phyloP scores from a whole-genome alignment of 2,888 invertebrate genomes.

The Troides aeacus region DNA sequence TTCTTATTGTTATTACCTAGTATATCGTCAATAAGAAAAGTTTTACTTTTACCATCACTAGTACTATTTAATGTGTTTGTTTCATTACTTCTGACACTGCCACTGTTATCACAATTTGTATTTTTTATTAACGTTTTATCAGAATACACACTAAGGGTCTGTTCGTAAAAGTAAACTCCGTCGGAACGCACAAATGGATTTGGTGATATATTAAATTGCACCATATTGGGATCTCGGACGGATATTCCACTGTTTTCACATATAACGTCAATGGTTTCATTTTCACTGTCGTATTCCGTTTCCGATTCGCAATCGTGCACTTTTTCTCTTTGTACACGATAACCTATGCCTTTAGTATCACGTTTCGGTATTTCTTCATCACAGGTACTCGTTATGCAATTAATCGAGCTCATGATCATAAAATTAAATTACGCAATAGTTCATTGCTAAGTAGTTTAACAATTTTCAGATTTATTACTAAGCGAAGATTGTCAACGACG shows the following conservation, averaged over 20 bases:
- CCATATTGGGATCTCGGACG: constrained; percentile 32
- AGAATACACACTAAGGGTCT: constrained; percentile 45
- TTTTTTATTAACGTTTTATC: constrained; percentile 47
- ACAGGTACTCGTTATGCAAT: constrained; percentile 73
- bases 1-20: constrained; percentile 68
- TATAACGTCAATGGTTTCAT: constrained; percentile 71
- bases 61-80: constrained; percentile 43
- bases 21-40: constrained; percentile 79
- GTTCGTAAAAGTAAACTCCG: constrained; percentile 53
- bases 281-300: constrained; percentile 69
- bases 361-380: constrained; percentile 47
- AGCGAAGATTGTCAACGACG: constrained; percentile 20
- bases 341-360: constrained; percentile 37
- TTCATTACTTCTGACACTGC: constrained; percentile 42
- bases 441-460: constrained; percentile 8
- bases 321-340: constrained; percentile 45
- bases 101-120: constrained; percentile 42
- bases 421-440: constrained; percentile 3
- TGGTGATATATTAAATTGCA: constrained; percentile 39
- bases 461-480: neutral
- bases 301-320: constrained; percentile 58
- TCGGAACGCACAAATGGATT: constrained; percentile 46
- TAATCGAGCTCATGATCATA: constrained; percentile 55
- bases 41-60: constrained; percentile 66
- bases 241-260: constrained; percentile 64